A percentile compares a stretch with the other conserved stretches of the same genome.
Evolutionary conservation across 2,888 invertebrate species (phyloP).

Genomic region (Suillia variegata): DNA sequence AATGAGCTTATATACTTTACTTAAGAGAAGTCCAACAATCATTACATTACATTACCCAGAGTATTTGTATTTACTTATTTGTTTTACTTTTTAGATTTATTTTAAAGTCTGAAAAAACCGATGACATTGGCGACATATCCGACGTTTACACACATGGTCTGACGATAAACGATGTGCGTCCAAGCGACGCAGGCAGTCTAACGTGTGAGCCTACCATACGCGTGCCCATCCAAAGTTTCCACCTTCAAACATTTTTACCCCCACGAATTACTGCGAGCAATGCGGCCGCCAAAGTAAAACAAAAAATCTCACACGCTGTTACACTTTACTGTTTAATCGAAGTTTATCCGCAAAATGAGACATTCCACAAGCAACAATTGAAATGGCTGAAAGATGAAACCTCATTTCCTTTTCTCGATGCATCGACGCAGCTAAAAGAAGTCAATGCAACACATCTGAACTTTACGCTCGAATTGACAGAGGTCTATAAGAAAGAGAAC

Average conservation of each 20-base stretch:
- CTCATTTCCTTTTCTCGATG: constrained; percentile 54
- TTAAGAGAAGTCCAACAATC: no score
- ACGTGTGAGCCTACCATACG: constrained; percentile 64
- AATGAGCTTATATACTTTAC: no score
- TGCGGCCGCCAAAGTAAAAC: constrained; percentile 61
- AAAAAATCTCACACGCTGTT: constrained; percentile 64
- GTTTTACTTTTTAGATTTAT: not conserved
- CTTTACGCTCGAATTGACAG: constrained; percentile 65
- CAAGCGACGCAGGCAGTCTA: constrained; percentile 68
- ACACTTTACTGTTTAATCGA: constrained; percentile 65
- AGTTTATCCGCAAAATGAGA: constrained; percentile 66
- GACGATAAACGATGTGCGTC: constrained; percentile 64
- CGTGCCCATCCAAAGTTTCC: constrained; percentile 41
- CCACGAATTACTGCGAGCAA: constrained; percentile 60
- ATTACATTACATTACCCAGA: no score
- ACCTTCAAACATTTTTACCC: constrained; percentile 53
- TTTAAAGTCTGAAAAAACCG: constrained; percentile 20
- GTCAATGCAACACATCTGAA: constrained; percentile 67
- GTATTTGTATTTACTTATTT: not conserved
- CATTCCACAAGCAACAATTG: constrained; percentile 43
- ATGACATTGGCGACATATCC: constrained; percentile 20
- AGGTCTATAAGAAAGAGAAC: constrained; percentile 72
- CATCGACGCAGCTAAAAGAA: constrained; percentile 53
- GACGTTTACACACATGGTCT: constrained; percentile 43
- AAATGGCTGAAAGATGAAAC: constrained; percentile 67